Evolutionary conservation across 1,140 invertebrate genomes (phyloP), one percentile per base, ranked within the genome.

Genomic region (Neelides sp.): DNA sequence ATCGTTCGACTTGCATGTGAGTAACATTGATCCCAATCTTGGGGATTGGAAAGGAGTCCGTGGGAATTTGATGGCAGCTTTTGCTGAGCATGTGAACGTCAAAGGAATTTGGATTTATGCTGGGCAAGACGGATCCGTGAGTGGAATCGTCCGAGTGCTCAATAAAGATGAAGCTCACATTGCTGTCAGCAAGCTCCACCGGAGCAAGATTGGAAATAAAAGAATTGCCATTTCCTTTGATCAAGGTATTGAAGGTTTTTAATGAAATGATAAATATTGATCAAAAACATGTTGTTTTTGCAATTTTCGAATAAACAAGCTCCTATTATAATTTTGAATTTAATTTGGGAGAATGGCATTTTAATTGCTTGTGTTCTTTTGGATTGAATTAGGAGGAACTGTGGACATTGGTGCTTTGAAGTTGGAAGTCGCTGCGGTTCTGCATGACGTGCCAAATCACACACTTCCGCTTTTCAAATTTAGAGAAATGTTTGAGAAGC

Each of bases 391-490:
- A 47, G 45, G 32, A 19, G 15, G 24, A 4, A 7, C n/a, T 13
- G 44, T 50, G 24, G 55, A 57, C 20, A 23, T 20, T n/a, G 22
- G 28, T 5, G 45, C 50, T 5, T 23, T 57, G 24, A 52, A 49
- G 50, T 49, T 49, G 28, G 55, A 78, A 62, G 71, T 75, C 24
- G 65, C 74, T 7, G 64, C 69, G 15, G 57, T 79, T 19, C 64
- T 79, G 3, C 66, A 73, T 62, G 80, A 88, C 64, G 81, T 85
- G 30, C 83, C 85, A 36, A 77, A 77, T 1, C 76, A 82, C 62
- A 74, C 75, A 55, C 69, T 91, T 52, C 84, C 84, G 2, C 72
- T 91, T 24, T 87, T 87, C 63, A 85, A 85, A 67, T 87, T 91
- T 59, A 77, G 85, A 46, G 83, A 89, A 66, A 71, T 88, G 56